A percentile compares a stretch with the other conserved stretches of the same genome.
Conservation (phyloP, 1,140 invertebrate species). For the Drosophila virilis region DNA sequence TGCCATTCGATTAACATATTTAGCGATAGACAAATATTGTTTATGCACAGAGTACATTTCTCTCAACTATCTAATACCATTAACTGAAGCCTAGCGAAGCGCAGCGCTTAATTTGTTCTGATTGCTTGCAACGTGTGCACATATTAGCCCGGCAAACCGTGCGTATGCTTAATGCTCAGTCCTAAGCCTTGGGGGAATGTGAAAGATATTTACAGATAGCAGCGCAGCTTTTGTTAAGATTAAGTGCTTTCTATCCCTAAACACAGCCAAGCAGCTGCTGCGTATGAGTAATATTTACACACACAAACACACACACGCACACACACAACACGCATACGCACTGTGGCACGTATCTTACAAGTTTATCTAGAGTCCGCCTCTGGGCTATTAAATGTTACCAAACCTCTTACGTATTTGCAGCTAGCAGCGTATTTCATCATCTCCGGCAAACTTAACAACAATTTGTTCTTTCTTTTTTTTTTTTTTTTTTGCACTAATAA, state of each 20-base stretch:
- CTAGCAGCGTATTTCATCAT: conserved; percentile 43
- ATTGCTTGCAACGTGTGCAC: conserved; percentile 1
- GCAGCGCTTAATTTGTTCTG: conserved; percentile 8
- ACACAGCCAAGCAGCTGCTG: background rate
- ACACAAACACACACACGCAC: conserved; percentile 5
- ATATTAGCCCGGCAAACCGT: conserved; percentile 41
- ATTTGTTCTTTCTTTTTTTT: conserved; percentile 4
- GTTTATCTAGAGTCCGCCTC: background rate
- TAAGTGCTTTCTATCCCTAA: conserved; percentile 24
- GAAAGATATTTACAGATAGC: conserved; percentile 7
- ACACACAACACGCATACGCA: conserved; percentile 25
- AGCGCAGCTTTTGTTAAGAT: conserved; percentile 36
- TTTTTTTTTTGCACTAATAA: conserved; percentile 39
- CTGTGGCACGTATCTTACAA: background rate
- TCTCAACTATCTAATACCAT: background rate
- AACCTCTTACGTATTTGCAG: conserved; percentile 22
- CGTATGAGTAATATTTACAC: conserved; percentile 42
- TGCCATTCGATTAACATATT: background rate
- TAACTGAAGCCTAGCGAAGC: conserved; percentile 5
- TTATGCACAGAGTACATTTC: background rate
- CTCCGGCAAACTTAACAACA: background rate
- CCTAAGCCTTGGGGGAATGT: background rate
- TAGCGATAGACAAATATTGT: background rate
- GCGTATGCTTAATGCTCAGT: conserved; percentile 48
- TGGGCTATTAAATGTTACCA: background rate